These are phyloP conservation scores for Scatophagus argus DNA, from an alignment of 2,113 vertebrate genomes.

Conservation along the genomic window DNA sequence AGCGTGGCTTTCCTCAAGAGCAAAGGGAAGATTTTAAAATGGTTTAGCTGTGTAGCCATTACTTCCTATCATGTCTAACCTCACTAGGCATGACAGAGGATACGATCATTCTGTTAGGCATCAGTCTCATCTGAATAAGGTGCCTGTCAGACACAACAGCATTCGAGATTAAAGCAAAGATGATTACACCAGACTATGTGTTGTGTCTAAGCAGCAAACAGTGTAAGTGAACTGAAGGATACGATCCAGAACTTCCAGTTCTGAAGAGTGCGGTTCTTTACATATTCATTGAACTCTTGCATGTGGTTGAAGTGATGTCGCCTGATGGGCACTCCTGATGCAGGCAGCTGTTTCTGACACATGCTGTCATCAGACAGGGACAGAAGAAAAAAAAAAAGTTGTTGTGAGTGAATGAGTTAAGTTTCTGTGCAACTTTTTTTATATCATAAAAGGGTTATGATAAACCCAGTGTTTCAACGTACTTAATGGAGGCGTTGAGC, in stretches of 20 bases:
- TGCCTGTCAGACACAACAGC: neutral
- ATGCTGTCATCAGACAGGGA: conserved; percentile 79
- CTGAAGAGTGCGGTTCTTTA: conserved; percentile 91
- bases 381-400: neutral
- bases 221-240: conserved; percentile 84
- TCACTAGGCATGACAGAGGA: neutral
- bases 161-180: neutral
- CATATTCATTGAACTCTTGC: conserved; percentile 93
- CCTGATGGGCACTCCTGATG: conserved; percentile 89
- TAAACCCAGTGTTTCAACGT: conserved; percentile 31
- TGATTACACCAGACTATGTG: neutral
- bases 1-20: neutral
- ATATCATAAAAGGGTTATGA: neutral
- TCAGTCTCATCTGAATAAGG: neutral
- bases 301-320: conserved; percentile 87
- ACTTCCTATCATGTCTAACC: neutral
- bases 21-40: neutral
- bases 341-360: conserved; percentile 95
- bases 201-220: neutral
- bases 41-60: neutral
- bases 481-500: conserved; percentile 94
- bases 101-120: neutral
- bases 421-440: neutral
- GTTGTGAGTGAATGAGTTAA: neutral
- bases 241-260: conserved; percentile 99